A percentile compares a stretch with the other conserved stretches of the same genome.
These are phyloP conservation scores for Lamprotornis superbus DNA, from an alignment of 2,113 vertebrate genomes.

Conservation along the genomic window DNA sequence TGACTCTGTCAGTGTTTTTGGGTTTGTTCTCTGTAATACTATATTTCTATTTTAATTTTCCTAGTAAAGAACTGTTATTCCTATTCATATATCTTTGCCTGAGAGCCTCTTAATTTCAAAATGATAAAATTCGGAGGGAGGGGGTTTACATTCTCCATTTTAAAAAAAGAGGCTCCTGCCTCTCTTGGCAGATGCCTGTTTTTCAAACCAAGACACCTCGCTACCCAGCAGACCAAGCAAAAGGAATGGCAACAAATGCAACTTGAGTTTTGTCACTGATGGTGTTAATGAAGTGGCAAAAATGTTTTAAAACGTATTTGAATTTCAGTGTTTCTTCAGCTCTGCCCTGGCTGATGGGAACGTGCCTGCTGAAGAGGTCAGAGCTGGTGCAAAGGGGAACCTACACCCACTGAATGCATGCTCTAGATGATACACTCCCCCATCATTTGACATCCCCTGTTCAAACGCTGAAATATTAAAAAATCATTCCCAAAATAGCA, in stretches of 20 bases:
- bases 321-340: not conserved
- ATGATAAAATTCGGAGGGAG: too few species aligned
- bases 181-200: too few species aligned
- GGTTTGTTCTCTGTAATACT: too few species aligned
- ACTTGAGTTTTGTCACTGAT: rapidly evolving
- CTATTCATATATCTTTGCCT: too few species aligned
- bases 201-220: not conserved
- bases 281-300: not conserved
- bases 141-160: too few species aligned
- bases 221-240: rapidly evolving
- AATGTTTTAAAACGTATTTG: rapidly evolving
- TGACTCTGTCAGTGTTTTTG: too few species aligned
- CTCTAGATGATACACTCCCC: not conserved
- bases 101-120: too few species aligned
- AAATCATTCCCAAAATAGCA: not conserved
- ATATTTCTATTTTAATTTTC: too few species aligned
- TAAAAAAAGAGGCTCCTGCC: too few species aligned
- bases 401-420: rapidly evolving
- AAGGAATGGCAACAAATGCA: not conserved
- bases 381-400: not conserved
- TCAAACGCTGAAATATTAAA: not conserved
- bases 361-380: not conserved
- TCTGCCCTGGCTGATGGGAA: not conserved
- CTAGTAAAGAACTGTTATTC: too few species aligned
- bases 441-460: not conserved